Evolutionary conservation across 2,113 vertebrate genomes (phyloP).

Genomic region (Ageneiosus marmoratus): DNA sequence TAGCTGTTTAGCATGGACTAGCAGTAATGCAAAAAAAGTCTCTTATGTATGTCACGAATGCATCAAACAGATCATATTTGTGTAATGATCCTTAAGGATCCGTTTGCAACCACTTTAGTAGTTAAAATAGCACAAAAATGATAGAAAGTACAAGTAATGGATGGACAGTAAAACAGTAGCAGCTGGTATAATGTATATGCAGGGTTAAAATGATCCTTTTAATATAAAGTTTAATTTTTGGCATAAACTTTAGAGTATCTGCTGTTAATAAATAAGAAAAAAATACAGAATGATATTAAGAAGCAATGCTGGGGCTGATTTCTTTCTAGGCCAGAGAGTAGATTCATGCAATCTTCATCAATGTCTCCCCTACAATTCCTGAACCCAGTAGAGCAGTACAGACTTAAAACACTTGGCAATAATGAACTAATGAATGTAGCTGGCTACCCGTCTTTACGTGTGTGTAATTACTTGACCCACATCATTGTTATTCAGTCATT

Average conservation of each 20-base stretch:
- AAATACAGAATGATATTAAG: too few relatives aligned
- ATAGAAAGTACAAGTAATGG: too few relatives aligned
- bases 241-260: not conserved
- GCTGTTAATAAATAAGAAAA: not conserved
- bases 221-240: not conserved
- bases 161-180: too few relatives aligned
- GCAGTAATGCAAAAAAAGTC: too few relatives aligned
- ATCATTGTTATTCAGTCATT: too few relatives aligned
- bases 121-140: too few relatives aligned
- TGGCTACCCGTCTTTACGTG: not conserved
- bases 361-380: not conserved
- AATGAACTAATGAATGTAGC: not conserved
- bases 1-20: too few relatives aligned
- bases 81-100: too few relatives aligned
- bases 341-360: not conserved
- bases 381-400: not conserved
- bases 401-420: not conserved
- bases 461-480: not conserved
- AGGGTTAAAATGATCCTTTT: not conserved
- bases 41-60: too few relatives aligned
- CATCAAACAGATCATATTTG: too few relatives aligned
- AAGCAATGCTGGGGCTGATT: not conserved
- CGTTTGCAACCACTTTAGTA: too few relatives aligned
- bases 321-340: not conserved
- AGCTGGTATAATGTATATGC: too few relatives aligned